A percentile compares a stretch with the other conserved stretches of the same genome.
Conservation (phyloP, 1,140 invertebrate species). For the Heliconius himera region DNA sequence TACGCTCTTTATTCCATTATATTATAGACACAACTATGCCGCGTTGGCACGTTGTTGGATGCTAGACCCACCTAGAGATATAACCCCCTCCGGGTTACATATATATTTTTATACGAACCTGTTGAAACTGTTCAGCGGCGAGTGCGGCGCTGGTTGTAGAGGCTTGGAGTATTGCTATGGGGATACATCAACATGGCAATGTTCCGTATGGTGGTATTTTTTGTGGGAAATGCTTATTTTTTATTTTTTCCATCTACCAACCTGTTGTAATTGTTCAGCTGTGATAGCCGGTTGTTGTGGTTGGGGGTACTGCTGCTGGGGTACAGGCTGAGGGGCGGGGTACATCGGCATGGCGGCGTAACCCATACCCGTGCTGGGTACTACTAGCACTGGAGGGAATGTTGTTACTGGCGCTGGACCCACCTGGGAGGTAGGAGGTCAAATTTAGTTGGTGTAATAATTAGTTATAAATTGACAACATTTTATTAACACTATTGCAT, state of each 20-base stretch:
- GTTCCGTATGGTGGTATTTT: too few relatives aligned
- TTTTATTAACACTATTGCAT: neutral
- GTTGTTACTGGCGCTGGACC: conserved; percentile 63
- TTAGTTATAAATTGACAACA: neutral
- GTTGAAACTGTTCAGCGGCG: too few relatives aligned
- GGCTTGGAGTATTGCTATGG: too few relatives aligned
- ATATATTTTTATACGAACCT: too few relatives aligned
- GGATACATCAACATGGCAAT: too few relatives aligned
- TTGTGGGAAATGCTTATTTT: too few relatives aligned
- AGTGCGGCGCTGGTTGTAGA: too few relatives aligned
- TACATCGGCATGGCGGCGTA: conserved; percentile 81
- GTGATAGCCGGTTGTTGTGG: conserved; percentile 79
- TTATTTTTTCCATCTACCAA: conserved; percentile 53
- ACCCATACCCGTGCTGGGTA: conserved; percentile 81
- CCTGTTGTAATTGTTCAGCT: conserved; percentile 90
- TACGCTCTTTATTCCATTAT: too few relatives aligned
- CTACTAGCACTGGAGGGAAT: conserved; percentile 84
- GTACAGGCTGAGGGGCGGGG: conserved; percentile 56
- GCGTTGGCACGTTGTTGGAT: too few relatives aligned
- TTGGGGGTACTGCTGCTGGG: conserved; percentile 46
- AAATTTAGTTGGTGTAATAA: neutral
- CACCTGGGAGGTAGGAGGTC: conserved; percentile 49
- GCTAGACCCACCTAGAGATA: too few relatives aligned
- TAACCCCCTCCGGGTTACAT: too few relatives aligned
- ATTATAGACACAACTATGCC: too few relatives aligned